Evolutionary conservation across 2,797 vertebrate species (phyloP), one percentile per base, ranked within the genome.

Genomic region (Cossypha niveicapilla): DNA sequence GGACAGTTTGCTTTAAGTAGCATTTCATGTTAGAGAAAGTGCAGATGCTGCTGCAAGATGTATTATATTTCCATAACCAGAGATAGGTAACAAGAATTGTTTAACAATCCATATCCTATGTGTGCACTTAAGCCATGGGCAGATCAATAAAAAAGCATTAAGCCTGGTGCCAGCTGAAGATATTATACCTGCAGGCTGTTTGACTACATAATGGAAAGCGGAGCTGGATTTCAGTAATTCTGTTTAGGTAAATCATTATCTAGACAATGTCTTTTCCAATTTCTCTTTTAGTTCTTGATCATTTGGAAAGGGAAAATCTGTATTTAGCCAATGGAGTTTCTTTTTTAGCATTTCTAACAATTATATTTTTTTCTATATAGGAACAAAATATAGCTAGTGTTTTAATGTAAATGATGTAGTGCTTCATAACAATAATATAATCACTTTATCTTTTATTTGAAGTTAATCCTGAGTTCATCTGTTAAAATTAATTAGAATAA

Each of bases 71-170:
- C 73, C 58, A 53, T 92, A 90, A 87, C 92, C 45, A 65, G 75
- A 76, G 86, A 73, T 60, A 67, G 83, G 66, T 57, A 75, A 76
- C 61, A 70, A 88, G 84, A 89, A 76, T 77, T 91, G 53, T 35
- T 48, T 65, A 84, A 90, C 84, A 92, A 17, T 65, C 83, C 60
- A 47, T 92, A 82, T 86, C 62, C 81, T 94, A 85, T 34, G 47
- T 78, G 28, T 86, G 66, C 90, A 88, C 25, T 76, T 92, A 96
- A 93, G 84, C 68, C 83, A 30, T 80, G 48, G 30, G 85, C 45
- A 57, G 87, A 95, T 95, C 95, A 9, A 92, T 93, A 92, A 41
- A 63, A 76, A 96, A 63, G 42, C 87, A 86, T 86, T 80, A 92
- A 95, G 73, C 21, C 73, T 90, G 68, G 93, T 90, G 70, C 92